Percentiles rank a stretch among this genome's conserved stretches.
Evolutionary conservation across 2,888 invertebrate genomes (phyloP).

Genomic region (Meiosimyza platycephala): DNA sequence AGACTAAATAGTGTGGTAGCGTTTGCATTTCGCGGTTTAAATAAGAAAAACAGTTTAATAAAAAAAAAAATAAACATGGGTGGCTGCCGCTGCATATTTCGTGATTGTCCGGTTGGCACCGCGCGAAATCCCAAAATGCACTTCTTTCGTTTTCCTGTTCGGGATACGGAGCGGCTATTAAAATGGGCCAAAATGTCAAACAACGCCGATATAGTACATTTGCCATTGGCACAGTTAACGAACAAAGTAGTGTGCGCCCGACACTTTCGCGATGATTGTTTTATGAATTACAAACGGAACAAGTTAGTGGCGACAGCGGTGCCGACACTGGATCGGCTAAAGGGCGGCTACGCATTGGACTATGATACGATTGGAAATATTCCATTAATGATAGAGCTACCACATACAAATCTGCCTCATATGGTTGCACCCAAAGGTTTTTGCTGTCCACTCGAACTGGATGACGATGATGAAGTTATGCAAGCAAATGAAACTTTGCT

Average conservation of each 20-base stretch:
- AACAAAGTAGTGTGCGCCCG: constrained; percentile 69
- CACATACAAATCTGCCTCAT: constrained; percentile 48
- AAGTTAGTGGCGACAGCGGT: constrained; percentile 67
- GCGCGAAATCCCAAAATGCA: constrained; percentile 64
- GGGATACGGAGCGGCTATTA: constrained; percentile 47
- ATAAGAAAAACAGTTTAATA: no score
- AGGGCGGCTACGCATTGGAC: constrained; percentile 54
- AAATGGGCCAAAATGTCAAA: constrained; percentile 55
- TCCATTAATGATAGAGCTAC: constrained; percentile 47
- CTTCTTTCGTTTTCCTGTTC: constrained; percentile 70
- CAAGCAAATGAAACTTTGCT: neutral
- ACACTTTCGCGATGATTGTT: constrained; percentile 69
- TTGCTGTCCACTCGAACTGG: constrained; percentile 50
- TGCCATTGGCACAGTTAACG: constrained; percentile 64
- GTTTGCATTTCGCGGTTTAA: no score
- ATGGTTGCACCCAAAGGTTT: constrained; percentile 56
- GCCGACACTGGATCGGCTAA: constrained; percentile 66
- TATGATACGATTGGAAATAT: constrained; percentile 51
- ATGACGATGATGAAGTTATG: constrained; percentile 35
- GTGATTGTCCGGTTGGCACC: constrained; percentile 67
- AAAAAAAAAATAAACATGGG: constrained; percentile 66
- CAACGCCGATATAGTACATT: constrained; percentile 50
- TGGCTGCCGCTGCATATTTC: constrained; percentile 70
- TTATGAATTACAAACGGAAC: constrained; percentile 68
- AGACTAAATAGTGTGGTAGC: no score